Evolutionary conservation across 2,888 invertebrate genomes (phyloP).

Genomic region (Neoitamus cyanurus): DNA sequence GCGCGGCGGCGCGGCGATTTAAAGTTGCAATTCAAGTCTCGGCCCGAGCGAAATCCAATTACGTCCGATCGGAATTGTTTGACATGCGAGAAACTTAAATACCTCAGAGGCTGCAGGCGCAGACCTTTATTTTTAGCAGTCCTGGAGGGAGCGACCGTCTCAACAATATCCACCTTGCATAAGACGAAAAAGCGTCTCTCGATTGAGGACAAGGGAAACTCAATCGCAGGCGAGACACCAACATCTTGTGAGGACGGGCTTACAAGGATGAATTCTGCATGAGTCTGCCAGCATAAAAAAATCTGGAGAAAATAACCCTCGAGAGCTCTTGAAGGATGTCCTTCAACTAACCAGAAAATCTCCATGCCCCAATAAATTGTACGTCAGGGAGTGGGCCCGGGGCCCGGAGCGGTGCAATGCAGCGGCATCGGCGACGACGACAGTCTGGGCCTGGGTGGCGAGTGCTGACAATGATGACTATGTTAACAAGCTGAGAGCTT

Average conservation of each 20-base stretch:
- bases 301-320: conserved; percentile 38
- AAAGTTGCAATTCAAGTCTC: background rate
- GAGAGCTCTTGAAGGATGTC: conserved; percentile 35
- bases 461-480: conserved; percentile 9
- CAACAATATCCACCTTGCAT: conserved; percentile 38
- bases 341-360: conserved; percentile 43
- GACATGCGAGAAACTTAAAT: conserved; percentile 27
- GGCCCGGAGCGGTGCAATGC: background rate
- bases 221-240: conserved; percentile 28
- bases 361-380: conserved; percentile 31
- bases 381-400: background rate
- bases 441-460: background rate
- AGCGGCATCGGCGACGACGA: background rate
- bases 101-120: background rate
- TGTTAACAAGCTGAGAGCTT: conserved; percentile 29
- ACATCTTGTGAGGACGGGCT: conserved; percentile 16
- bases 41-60: background rate
- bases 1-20: background rate
- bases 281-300: background rate
- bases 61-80: background rate
- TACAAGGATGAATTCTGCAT: conserved; percentile 41
- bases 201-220: conserved; percentile 34
- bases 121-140: conserved; percentile 18
- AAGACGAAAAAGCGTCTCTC: conserved; percentile 29
- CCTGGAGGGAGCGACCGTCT: conserved; percentile 14